Conservation (phyloP, 2,888 invertebrate species). For the Calameuta pallipes region DNA sequence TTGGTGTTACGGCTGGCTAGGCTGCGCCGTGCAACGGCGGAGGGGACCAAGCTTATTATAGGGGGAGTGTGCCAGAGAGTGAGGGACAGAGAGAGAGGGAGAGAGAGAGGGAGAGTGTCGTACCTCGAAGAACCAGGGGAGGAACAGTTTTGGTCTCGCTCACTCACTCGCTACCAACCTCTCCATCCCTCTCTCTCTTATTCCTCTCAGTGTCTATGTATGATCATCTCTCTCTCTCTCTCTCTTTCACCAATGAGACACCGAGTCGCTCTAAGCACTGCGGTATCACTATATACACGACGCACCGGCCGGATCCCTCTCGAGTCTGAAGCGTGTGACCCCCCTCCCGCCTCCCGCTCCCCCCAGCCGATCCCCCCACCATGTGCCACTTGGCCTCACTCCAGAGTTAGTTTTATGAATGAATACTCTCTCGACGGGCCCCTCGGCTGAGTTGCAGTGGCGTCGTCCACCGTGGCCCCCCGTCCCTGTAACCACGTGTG, state of each 20-base stretch:
- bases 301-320: constrained; percentile 12
- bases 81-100: constrained; percentile 20
- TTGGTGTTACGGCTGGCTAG: constrained; percentile 30
- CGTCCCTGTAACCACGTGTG: background rate
- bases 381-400: constrained; percentile 38
- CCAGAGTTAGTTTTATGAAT: constrained; percentile 67
- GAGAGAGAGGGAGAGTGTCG: constrained; percentile 6
- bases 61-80: constrained; percentile 28
- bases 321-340: constrained; percentile 30
- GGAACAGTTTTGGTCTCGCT: constrained; percentile 16
- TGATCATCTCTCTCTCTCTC: no score
- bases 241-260: background rate
- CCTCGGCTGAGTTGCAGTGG: constrained; percentile 28
- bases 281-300: background rate
- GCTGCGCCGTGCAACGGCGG: constrained; percentile 20
- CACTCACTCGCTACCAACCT: constrained; percentile 17
- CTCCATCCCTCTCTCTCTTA: background rate
- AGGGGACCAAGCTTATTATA: constrained; percentile 28
- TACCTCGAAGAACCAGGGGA: constrained; percentile 8
- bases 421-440: constrained; percentile 67
- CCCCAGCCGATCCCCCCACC: background rate
- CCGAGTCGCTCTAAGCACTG: background rate
- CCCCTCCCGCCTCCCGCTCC: background rate
- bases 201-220: background rate
- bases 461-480: constrained; percentile 6